Evolutionary conservation across 2,113 vertebrate species (phyloP).

Genomic region (Corythaixoides concolor): DNA sequence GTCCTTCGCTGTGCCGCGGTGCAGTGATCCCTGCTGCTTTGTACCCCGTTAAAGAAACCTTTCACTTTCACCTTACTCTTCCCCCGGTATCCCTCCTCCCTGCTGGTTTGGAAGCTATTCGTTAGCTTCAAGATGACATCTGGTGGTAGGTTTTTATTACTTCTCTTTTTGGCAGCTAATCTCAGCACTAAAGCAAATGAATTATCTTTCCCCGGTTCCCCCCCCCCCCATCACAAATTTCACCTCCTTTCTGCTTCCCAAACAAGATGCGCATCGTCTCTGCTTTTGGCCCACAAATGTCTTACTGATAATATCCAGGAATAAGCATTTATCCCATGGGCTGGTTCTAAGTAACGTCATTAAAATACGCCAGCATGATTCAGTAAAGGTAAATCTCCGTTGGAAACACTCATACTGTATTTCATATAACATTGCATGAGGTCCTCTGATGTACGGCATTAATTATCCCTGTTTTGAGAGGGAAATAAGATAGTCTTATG

Average conservation of each 20-base stretch:
- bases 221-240: neutral
- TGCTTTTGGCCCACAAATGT: neutral
- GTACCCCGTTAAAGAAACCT: rapidly evolving
- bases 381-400: neutral
- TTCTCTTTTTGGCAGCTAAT: neutral
- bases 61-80: rapidly evolving
- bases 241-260: neutral
- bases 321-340: neutral
- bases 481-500: neutral
- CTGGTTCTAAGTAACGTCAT: neutral
- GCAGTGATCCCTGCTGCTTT: neutral
- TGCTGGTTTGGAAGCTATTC: neutral
- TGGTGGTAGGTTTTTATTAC: neutral
- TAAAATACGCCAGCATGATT: neutral
- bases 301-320: neutral
- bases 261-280: rapidly evolving
- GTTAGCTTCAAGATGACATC: slow-evolving; percentile 24
- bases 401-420: neutral
- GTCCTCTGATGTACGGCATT: neutral
- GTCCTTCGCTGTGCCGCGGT: neutral
- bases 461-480: neutral
- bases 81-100: rapidly evolving
- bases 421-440: neutral
- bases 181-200: neutral
- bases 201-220: neutral